phyloP scores from a whole-genome alignment of 2,888 invertebrate genomes.

The Rhagonycha fulva region DNA sequence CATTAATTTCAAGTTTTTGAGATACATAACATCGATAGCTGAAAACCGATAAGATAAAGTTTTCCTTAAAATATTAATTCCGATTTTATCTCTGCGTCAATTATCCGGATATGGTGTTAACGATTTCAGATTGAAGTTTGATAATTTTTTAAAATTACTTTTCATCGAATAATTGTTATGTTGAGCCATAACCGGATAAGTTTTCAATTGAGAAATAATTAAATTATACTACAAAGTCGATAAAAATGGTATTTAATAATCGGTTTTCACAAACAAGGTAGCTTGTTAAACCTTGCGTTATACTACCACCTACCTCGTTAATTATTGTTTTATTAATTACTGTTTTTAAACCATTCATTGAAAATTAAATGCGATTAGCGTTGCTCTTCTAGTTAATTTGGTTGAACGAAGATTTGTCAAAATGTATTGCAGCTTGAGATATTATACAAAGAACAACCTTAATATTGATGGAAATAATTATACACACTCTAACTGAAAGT shows the following conservation, averaged over 20 bases:
- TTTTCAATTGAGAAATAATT: background rate
- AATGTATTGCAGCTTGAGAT: background rate
- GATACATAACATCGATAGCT: background rate
- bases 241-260: background rate
- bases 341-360: background rate
- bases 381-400: background rate
- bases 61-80: background rate
- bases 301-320: background rate
- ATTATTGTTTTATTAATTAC: background rate
- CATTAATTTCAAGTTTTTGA: background rate
- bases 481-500: conserved; percentile 6
- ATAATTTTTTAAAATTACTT: background rate
- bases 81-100: background rate
- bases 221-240: background rate
- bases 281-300: background rate
- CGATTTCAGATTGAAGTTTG: background rate
- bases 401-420: background rate
- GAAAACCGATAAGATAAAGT: background rate
- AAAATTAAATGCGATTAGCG: background rate
- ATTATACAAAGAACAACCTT: background rate
- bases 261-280: background rate
- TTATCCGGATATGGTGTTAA: background rate
- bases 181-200: background rate
- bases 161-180: background rate
- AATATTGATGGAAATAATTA: background rate